Evolutionary conservation across 1,140 invertebrate species (phyloP).

Genomic region (Delia radicum): DNA sequence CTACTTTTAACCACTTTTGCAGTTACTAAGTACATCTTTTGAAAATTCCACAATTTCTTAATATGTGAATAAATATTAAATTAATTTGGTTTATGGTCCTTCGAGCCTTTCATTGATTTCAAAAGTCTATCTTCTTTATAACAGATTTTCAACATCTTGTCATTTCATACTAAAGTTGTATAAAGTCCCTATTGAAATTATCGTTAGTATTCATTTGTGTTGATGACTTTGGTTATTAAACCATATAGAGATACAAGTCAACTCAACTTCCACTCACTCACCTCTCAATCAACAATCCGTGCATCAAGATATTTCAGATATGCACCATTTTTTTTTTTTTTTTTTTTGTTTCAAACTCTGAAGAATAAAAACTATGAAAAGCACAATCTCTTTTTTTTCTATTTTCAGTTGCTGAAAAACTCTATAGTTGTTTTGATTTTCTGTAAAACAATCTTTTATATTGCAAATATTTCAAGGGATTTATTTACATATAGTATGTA

Average conservation of each 20-base stretch:
- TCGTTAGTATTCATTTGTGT: no score
- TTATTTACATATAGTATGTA: not conserved
- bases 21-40: no score
- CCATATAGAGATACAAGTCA: not conserved
- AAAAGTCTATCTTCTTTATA: no score
- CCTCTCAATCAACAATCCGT: not conserved
- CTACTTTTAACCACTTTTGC: no score
- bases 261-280: not conserved
- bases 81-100: no score
- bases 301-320: not conserved
- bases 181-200: not conserved
- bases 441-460: slow-evolving; percentile 16
- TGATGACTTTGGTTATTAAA: not conserved
- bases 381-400: not conserved
- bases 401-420: not conserved
- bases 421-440: not conserved
- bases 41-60: no score
- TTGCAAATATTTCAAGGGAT: slow-evolving; percentile 17
- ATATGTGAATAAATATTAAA: no score
- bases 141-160: no score
- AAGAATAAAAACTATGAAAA: not conserved
- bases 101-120: no score
- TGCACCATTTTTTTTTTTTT: no score
- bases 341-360: no score
- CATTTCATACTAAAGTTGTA: no score